Evolutionary conservation across 2,888 invertebrate species (phyloP).

Genomic region (Pseudococcus longispinus): DNA sequence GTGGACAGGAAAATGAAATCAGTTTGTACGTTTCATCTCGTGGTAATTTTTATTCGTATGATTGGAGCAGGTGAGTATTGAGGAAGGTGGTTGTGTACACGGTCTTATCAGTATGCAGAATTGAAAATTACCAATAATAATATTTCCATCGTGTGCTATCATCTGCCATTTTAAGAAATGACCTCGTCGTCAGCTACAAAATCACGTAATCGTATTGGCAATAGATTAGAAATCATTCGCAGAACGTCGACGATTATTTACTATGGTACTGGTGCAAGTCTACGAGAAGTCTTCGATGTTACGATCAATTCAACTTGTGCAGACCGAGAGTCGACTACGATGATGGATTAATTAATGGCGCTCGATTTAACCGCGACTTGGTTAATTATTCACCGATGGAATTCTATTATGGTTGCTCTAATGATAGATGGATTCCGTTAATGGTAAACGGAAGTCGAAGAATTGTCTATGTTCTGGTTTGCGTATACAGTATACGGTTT

Average conservation of each 20-base stretch:
- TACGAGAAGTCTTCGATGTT: neutral
- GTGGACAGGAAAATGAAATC: neutral
- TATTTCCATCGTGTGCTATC: neutral
- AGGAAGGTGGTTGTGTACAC: neutral
- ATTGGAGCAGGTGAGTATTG: too few relatives aligned
- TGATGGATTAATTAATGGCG: neutral
- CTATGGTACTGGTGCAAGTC: neutral
- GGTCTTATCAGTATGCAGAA: neutral
- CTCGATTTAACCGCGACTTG: neutral
- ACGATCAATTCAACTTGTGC: neutral
- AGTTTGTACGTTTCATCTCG: neutral
- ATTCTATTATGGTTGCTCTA: neutral
- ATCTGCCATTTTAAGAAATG: neutral
- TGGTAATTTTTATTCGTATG: neutral
- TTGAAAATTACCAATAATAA: neutral
- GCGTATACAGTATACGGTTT: neutral
- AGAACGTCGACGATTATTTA: neutral
- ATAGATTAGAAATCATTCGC: constrained; percentile 17
- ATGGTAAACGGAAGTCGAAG: constrained; percentile 18
- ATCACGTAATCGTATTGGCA: constrained; percentile 1
- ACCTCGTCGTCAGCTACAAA: neutral
- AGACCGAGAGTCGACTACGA: neutral
- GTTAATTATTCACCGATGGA: constrained; percentile 11
- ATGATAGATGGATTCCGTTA: constrained; percentile 24
- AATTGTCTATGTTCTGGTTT: neutral